Conservation (phyloP, 2,888 invertebrate species). For the Leucophora obtusa region DNA sequence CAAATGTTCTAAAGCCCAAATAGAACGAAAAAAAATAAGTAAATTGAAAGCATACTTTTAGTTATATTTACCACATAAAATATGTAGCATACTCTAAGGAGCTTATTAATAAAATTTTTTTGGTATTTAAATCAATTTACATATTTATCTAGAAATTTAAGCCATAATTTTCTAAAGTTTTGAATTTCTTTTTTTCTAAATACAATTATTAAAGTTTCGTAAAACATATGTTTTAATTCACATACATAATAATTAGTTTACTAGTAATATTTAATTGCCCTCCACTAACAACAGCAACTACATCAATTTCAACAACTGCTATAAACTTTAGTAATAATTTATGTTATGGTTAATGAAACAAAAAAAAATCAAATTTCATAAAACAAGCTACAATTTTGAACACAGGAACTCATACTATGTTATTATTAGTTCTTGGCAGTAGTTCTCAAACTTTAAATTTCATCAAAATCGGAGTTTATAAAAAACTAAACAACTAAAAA, state of each 20-base stretch:
- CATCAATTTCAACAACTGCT: slow-evolving; percentile 23
- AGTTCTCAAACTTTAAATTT: background rate
- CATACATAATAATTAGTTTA: slow-evolving; percentile 55
- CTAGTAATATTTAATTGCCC: slow-evolving; percentile 47
- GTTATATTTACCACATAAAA: no score
- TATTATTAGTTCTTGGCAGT: background rate
- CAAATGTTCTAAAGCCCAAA: background rate
- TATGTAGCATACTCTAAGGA: background rate
- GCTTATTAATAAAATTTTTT: slow-evolving; percentile 14
- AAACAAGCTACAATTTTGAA: slow-evolving; percentile 3
- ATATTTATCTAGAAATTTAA: no score
- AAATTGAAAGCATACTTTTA: background rate
- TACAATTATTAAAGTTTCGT: slow-evolving; percentile 30
- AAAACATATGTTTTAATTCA: slow-evolving; percentile 51
- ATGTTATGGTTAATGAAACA: slow-evolving; percentile 53
- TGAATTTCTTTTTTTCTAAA: background rate
- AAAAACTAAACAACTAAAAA: no score
- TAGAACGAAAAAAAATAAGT: background rate
- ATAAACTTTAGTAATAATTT: slow-evolving; percentile 51
- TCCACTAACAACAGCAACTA: slow-evolving; percentile 17
- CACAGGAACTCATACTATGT: background rate
- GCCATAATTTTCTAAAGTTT: background rate
- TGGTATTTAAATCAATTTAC: background rate
- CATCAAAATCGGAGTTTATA: no score
- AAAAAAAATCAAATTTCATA: slow-evolving; percentile 30